Percentiles rank a stretch among this genome's conserved stretches.
phyloP scores from a whole-genome alignment of 2,888 invertebrate species.

The Exephanes ischioxanthus region DNA sequence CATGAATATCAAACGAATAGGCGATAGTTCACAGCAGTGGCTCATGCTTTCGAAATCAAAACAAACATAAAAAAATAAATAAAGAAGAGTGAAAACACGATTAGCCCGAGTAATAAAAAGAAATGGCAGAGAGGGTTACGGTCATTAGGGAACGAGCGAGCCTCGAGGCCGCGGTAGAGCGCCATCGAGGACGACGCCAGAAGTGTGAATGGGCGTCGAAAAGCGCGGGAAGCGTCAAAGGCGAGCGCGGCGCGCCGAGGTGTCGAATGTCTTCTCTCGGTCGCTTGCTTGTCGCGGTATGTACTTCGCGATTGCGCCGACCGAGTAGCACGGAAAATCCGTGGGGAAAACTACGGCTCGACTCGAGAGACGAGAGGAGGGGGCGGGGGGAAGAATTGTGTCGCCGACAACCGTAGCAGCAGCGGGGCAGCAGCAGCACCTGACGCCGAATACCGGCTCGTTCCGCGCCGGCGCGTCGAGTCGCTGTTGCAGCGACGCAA shows the following conservation, averaged over 20 bases:
- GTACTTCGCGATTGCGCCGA: conserved; percentile 43
- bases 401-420: conserved; percentile 48
- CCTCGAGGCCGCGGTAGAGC: conserved; percentile 25
- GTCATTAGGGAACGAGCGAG: conserved; percentile 22
- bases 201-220: conserved; percentile 65
- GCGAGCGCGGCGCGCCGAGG: conserved; percentile 27
- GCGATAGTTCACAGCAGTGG: neutral
- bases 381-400: conserved; percentile 42
- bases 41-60: neutral
- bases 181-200: conserved; percentile 43
- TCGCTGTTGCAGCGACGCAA: conserved; percentile 48
- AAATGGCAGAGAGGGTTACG: too few species aligned
- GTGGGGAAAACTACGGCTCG: conserved; percentile 42
- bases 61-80: neutral
- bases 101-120: neutral
- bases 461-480: conserved; percentile 65
- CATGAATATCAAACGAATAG: neutral
- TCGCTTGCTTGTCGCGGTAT: conserved; percentile 42
- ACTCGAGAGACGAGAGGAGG: neutral
- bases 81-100: neutral
- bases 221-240: conserved; percentile 69
- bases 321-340: conserved; percentile 24
- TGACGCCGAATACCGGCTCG: conserved; percentile 60
- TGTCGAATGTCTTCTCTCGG: conserved; percentile 52
- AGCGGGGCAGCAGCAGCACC: conserved; percentile 59